These are phyloP conservation scores for Sminthurinus aureus DNA, from an alignment of 2,888 invertebrate species.

Conservation along the genomic window DNA sequence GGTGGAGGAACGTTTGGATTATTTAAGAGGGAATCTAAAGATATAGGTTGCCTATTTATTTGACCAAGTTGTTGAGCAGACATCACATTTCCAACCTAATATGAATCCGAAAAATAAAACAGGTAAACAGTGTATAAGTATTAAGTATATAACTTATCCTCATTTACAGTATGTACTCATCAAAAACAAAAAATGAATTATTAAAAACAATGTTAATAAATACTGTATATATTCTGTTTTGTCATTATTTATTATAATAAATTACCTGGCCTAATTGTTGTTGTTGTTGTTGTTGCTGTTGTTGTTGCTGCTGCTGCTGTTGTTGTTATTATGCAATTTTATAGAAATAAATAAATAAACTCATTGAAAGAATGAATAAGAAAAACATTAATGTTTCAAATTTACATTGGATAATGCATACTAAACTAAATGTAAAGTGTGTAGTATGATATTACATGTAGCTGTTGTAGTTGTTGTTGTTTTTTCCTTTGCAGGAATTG, in stretches of 20 bases:
- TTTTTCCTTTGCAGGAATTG: slow-evolving; percentile 14
- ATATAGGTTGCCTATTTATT: slow-evolving; percentile 61
- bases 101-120: too few relatives aligned
- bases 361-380: neutral
- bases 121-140: too few relatives aligned
- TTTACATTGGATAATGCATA: neutral
- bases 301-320: slow-evolving; percentile 63
- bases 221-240: too few relatives aligned
- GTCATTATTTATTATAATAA: too few relatives aligned
- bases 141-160: too few relatives aligned
- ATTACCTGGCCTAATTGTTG: slow-evolving; percentile 63
- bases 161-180: too few relatives aligned
- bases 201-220: too few relatives aligned
- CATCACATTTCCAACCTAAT: too few relatives aligned
- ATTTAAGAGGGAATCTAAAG: slow-evolving; percentile 84
- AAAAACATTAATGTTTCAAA: neutral
- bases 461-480: slow-evolving; percentile 46
- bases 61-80: slow-evolving; percentile 30
- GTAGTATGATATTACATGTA: slow-evolving; percentile 45
- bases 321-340: slow-evolving; percentile 68
- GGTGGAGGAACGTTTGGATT: slow-evolving; percentile 79
- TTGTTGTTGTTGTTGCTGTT: slow-evolving; percentile 36
- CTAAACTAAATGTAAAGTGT: slow-evolving; percentile 26
- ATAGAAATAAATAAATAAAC: neutral
- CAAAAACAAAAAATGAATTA: too few relatives aligned